Evolutionary conservation across 2,113 vertebrate species (phyloP), one percentile per base, ranked within the genome.

Genomic region (Cyphotilapia sp.): DNA sequence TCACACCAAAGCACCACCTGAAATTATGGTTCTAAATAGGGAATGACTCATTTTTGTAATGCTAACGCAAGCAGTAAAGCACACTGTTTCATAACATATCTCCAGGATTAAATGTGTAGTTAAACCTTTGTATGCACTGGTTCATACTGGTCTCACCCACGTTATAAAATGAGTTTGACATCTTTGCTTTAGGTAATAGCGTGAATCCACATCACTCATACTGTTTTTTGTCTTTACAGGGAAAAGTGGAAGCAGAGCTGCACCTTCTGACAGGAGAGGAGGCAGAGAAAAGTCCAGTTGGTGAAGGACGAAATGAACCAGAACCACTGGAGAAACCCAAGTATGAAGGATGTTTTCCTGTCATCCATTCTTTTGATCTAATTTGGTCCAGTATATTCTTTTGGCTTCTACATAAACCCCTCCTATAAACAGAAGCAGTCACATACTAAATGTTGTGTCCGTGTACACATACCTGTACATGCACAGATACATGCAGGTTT

Each of bases 251-350:
- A 90, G 99, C 99, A 0, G 99, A 99, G 89, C 92, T 99, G 69
- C 99, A 99, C 81, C 97, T 99, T 3, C 93, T 99, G 95, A 98
- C 98, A 0, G 98, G 97, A 0, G 98, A 99, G 91, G 99, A 99
- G 84, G 99, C 99, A 0, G 99, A 99, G 95, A 99, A 98, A 92
- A 97, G 96, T 47, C 99, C 99, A 0, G 98, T 96, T 0, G 99
- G 99, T 69, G 97, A 99, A 82, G 99, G 98, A 56, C 98, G 98
- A 29, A 99, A 98, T 0, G 99, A 99, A 85, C 98, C 99, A 0
- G 99, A 99, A 11, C 99, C 98, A 0, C 95, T 99, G 90, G 99
- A 99, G 96, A 99, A 99, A 94, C 99, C 99, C 92, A 99, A 99
- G 99, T 99, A 96, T 97, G 98, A 88, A 85, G 84, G 63, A 80